Evolutionary conservation across 1,140 invertebrate species (phyloP), one percentile per base, ranked within the genome.

Genomic region (Gyrodactylus bullatarudis): DNA sequence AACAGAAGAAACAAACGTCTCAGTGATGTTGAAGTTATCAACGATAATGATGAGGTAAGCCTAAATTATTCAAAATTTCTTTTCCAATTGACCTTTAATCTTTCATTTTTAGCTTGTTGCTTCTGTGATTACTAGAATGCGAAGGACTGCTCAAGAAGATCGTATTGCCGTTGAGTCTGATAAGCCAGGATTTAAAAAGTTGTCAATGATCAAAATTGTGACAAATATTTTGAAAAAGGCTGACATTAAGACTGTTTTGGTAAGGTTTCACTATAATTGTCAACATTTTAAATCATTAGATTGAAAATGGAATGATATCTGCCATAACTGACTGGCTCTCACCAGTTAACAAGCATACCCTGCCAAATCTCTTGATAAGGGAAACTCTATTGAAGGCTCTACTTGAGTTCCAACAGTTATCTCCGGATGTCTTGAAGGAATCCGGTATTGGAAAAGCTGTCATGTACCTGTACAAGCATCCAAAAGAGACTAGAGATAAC

Each of bases 381-480:
- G 89, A 95, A 77, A 85, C 82, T 77, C 85, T 98, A 75, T 83
- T 98, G 0, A 89, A 87, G 80, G 83, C 95, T 74, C 83, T 97
- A 24, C 84, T 85, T 26, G 79, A 93, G 88, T 93, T 94, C 81
- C 91, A 90, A 24, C 83, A 85, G 70, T 86, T 93, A 75, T 89
- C 91, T 78, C 88, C 89, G 78, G 86, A 86, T 25, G 86, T 88
- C 70, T 81, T 98, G 69, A 96, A 95, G 80, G 87, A 88, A 76
- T 93, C 91, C 68, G 89, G 93, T 68, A 90, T 95, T 77, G 89
- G 93, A 26, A 93, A 96, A 78, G 94, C 94, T 75, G 89, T 99
- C 0, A 99, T 98, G 94, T 97, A 97, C 83, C 83, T 98, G 20
- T 97, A 91, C 80, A 98, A 98, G 79, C 93, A 99, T 83, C 93